Base-by-base conservation (phyloP, 2,888 invertebrate species). In the Axea sp. region DNA sequence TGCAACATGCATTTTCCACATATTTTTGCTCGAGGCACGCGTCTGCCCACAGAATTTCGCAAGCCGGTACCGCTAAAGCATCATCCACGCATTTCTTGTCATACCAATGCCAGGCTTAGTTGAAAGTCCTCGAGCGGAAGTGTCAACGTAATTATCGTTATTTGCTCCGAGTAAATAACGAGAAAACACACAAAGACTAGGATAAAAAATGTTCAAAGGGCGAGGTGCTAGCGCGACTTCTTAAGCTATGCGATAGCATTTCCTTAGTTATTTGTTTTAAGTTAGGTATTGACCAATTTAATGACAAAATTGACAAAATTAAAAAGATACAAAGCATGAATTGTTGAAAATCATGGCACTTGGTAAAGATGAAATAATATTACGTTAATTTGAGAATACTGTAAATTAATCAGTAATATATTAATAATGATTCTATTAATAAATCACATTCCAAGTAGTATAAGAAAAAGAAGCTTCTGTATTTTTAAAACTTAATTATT, bases 141-240 rank as follows among this genome's bases (percentile, higher is more conserved):
- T 64, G 64, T 64, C 71, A 57, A 72, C 71, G 57, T 64, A 72
- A 72, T 72, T 64, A 64, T 64, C 64, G 57, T 35, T 64, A 22
- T 64, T 64, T 49, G 57, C 51, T 41, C 6, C 7, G 41, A 39
- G 55, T 49, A 62, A 71, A 71, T 17, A 62, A 9, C 11, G 39
- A 47, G 37, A 62, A 60, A 47, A 57, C 17, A 49, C 47, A 55
- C 37, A 39, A 12, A 22, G 55, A 35, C 33, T 33, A 51, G 49
- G 22, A 43, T 9, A 33, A 59, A 68, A 68, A 37, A 45, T 45
- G 30, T 11, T 0, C 37, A 4, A 28, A 22, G 37, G 30, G 24
- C 53, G 35, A 64, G 33, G 51, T 53, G 51, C 43, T 37, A 37
- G 39, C 47, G 37, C 37, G 30, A 4, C 24, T 33, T 43, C 15